These are phyloP conservation scores for Platyrinchus mystaceus DNA, from an alignment of 2,797 vertebrate genomes.

Conservation along the genomic window DNA sequence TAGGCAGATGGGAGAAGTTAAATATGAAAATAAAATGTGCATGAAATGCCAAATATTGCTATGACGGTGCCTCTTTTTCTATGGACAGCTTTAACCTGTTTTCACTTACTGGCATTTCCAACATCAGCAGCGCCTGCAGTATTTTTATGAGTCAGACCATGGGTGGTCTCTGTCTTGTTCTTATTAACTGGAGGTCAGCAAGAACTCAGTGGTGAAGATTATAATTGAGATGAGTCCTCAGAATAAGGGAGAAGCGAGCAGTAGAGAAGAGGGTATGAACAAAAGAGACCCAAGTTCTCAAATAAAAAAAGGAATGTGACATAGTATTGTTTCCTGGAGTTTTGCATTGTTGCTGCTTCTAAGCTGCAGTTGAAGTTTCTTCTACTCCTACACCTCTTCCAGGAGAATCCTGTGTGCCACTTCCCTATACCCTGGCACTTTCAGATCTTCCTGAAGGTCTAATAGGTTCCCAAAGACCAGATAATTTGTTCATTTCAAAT, in stretches of 20 bases:
- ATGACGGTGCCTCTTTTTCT: background rate
- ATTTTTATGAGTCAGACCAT: background rate
- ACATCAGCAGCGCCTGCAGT: background rate
- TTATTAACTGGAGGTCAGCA: background rate
- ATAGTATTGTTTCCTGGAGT: background rate
- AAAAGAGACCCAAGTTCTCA: background rate
- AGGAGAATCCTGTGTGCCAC: background rate
- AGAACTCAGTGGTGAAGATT: background rate
- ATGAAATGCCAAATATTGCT: background rate
- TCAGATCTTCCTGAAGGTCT: background rate
- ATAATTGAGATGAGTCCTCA: background rate
- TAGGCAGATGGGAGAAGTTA: background rate
- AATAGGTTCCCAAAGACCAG: background rate
- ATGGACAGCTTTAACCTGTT: conserved; percentile 4
- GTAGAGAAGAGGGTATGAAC: background rate
- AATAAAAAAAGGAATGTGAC: background rate
- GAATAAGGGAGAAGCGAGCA: background rate
- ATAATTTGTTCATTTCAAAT: background rate
- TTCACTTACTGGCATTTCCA: background rate
- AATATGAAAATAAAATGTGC: background rate
- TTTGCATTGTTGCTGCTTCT: background rate
- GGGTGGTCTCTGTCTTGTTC: conserved; percentile 27
- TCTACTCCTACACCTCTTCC: background rate
- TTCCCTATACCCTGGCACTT: background rate
- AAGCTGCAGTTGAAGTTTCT: background rate